Percentiles rank a stretch among this genome's conserved stretches.
Conservation (phyloP, 2,797 vertebrate species). For the Acrossocheilus wenchowensis region DNA sequence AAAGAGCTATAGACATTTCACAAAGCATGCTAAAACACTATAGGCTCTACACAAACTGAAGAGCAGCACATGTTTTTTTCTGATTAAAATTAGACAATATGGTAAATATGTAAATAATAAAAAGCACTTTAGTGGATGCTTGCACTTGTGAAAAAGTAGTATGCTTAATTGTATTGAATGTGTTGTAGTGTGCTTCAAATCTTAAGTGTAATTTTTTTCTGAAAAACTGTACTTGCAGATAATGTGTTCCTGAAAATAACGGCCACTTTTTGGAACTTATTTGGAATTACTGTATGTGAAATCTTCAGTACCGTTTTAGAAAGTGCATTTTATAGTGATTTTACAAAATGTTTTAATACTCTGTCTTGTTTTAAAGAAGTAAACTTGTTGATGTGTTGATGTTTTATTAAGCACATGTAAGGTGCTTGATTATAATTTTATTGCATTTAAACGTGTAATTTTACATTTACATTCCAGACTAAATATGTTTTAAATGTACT, state of each 20-base stretch:
- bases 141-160: not conserved
- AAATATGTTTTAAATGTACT: no score
- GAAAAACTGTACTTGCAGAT: not conserved
- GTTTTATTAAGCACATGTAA: no score
- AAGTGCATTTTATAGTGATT: not conserved
- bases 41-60: not conserved
- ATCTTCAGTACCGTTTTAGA: not conserved
- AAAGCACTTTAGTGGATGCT: slow-evolving; percentile 16
- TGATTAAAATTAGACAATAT: slow-evolving; percentile 35
- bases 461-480: not conserved
- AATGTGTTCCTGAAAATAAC: not conserved
- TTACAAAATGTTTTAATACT: no score
- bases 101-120: slow-evolving; percentile 46
- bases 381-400: no score
- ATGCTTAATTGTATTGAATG: not conserved
- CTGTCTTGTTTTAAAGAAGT: no score
- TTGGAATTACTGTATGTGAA: not conserved
- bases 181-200: slow-evolving; percentile 24
- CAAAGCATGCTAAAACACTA: slow-evolving; percentile 21
- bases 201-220: no score
- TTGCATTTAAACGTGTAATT: not conserved
- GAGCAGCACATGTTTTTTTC: not conserved
- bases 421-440: no score
- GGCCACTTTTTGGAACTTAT: not conserved
- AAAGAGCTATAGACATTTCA: slow-evolving; percentile 40